phyloP scores from a whole-genome alignment of 2,113 vertebrate species.

The Labeo catla region DNA sequence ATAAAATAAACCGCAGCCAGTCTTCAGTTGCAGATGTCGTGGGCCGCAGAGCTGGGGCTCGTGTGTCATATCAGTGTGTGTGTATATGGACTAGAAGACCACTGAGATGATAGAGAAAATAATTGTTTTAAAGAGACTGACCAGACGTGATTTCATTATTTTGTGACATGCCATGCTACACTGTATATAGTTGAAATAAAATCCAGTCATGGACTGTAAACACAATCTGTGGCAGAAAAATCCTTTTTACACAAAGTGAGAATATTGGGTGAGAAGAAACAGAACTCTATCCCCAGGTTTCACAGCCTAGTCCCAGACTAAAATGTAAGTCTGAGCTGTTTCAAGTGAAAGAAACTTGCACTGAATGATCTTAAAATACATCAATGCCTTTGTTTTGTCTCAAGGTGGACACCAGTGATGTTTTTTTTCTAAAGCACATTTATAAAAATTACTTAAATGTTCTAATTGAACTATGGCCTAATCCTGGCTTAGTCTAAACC shows the following conservation, averaged over 20 bases:
- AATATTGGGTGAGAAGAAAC: background rate
- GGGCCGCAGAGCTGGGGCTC: background rate
- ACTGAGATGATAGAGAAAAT: background rate
- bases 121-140: constrained; percentile 48
- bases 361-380: no score
- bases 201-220: constrained; percentile 15
- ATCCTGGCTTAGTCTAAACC: no score
- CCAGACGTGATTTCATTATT: constrained; percentile 63
- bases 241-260: background rate
- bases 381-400: no score
- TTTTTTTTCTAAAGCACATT: no score
- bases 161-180: constrained; percentile 67
- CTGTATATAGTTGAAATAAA: constrained; percentile 72
- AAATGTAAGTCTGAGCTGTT: no score
- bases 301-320: no score
- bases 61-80: constrained; percentile 32
- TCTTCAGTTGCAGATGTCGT: background rate
- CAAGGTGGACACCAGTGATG: no score
- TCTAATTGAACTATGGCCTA: no score
- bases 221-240: background rate
- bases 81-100: constrained; percentile 18
- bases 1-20: background rate
- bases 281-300: background rate
- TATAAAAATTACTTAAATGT: no score
- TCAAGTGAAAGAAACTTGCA: no score